Conservation (phyloP, 2,113 vertebrate genomes). For the Spea multiplicata region DNA sequence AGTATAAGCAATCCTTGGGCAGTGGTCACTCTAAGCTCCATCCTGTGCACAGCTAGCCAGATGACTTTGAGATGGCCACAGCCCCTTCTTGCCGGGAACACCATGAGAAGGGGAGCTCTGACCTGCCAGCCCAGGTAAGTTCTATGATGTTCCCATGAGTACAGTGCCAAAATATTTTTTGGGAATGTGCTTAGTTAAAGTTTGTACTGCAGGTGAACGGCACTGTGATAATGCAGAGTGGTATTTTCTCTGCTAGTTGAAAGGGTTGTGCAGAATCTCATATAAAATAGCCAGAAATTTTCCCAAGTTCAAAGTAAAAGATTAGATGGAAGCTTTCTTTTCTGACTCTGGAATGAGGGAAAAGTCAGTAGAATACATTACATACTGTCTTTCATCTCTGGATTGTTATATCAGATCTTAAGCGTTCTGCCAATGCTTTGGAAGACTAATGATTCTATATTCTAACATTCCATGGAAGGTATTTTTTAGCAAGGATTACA, state of each 20-base stretch:
- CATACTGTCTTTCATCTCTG: constrained; percentile 30
- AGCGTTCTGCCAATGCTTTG: constrained; percentile 4
- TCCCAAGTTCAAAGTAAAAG: constrained; percentile 32
- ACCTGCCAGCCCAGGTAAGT: no score
- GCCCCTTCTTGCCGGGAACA: no score
- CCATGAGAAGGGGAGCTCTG: no score
- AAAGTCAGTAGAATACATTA: constrained; percentile 36
- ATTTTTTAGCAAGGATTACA: constrained; percentile 17
- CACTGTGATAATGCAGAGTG: constrained; percentile 5
- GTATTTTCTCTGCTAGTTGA: constrained; percentile 26
- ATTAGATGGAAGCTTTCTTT: constrained; percentile 20
- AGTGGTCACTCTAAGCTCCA: no score
- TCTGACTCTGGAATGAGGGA: constrained; percentile 13
- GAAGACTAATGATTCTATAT: constrained; percentile 26
- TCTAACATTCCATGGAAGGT: constrained; percentile 1
- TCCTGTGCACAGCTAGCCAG: no score
- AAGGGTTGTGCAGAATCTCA: constrained; percentile 14
- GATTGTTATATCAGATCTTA: constrained; percentile 30
- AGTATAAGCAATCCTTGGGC: no score
- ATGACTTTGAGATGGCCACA: no score
- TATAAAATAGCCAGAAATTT: constrained; percentile 11
- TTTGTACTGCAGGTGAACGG: constrained; percentile 20
- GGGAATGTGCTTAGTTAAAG: neutral
- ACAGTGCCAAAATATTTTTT: neutral
- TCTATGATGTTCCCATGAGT: constrained; percentile 11